phyloP scores from a whole-genome alignment of 1,140 invertebrate species.

The Aphidius gifuensis region DNA sequence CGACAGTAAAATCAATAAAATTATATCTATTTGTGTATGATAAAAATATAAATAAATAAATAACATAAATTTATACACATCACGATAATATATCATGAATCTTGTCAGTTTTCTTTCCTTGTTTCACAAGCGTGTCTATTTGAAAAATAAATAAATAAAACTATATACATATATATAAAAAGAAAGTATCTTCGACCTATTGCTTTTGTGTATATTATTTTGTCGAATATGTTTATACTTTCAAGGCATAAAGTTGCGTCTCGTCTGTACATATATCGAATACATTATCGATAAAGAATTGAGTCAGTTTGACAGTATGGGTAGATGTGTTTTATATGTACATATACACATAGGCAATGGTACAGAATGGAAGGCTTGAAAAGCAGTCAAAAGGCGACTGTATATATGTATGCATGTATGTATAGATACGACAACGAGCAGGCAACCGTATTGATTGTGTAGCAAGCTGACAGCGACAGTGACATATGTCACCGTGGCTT shows the following conservation, averaged over 20 bases:
- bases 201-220: not conserved
- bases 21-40: too few species aligned
- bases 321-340: not conserved
- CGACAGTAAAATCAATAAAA: too few species aligned
- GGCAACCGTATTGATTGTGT: slow-evolving; percentile 49
- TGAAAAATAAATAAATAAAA: too few species aligned
- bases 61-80: too few species aligned
- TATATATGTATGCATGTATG: not conserved
- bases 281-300: slow-evolving; percentile 20
- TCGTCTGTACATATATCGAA: slow-evolving; percentile 22
- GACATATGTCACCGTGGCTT: slow-evolving; percentile 56
- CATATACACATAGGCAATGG: slow-evolving; percentile 3
- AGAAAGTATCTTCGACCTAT: too few species aligned
- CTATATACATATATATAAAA: too few species aligned
- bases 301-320: not conserved
- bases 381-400: slow-evolving; percentile 29
- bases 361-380: slow-evolving; percentile 37
- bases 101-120: too few species aligned
- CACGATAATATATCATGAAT: too few species aligned
- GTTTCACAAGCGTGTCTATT: too few species aligned
- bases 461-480: slow-evolving; percentile 56
- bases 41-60: too few species aligned
- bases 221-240: slow-evolving; percentile 19
- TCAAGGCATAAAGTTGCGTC: too few species aligned
- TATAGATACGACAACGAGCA: slow-evolving; percentile 21